Conservation (phyloP, 2,888 invertebrate species). For the Callyntrura guangdongensis region DNA sequence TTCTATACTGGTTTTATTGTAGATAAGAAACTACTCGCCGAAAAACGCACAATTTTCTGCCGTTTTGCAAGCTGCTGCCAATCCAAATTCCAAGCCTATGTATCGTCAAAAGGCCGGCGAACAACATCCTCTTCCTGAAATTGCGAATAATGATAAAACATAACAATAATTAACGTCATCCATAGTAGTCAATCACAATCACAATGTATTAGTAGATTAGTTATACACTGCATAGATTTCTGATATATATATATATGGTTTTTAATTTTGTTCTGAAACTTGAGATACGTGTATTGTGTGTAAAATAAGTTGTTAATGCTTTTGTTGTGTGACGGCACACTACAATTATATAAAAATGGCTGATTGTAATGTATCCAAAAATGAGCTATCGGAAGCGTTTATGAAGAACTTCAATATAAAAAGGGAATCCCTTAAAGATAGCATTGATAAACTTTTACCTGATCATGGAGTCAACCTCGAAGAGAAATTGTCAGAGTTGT, state of each 20-base stretch:
- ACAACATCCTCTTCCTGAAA: constrained; percentile 85
- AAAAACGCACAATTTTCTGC: constrained; percentile 81
- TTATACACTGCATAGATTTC: background rate
- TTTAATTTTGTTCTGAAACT: too few species aligned
- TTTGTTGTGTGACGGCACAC: constrained; percentile 53
- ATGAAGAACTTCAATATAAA: constrained; percentile 79
- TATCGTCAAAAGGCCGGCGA: constrained; percentile 86
- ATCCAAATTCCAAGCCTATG: constrained; percentile 86
- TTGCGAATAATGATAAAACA: constrained; percentile 89
- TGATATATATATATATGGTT: background rate
- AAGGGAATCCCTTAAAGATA: constrained; percentile 88
- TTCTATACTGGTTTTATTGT: too few species aligned
- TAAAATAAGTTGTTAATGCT: background rate
- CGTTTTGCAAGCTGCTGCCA: constrained; percentile 87
- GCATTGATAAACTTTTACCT: constrained; percentile 81
- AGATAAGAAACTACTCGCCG: constrained; percentile 63
- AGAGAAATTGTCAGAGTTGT: constrained; percentile 90
- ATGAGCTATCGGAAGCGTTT: constrained; percentile 82
- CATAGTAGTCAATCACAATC: constrained; percentile 88
- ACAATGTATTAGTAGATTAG: background rate
- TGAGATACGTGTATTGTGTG: too few species aligned
- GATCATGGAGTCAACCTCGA: constrained; percentile 86
- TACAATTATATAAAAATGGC: constrained; percentile 45
- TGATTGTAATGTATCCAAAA: constrained; percentile 45
- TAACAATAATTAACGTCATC: constrained; percentile 87